Base-by-base conservation (phyloP, 1,140 invertebrate species). In the Vanessa tameamea region DNA sequence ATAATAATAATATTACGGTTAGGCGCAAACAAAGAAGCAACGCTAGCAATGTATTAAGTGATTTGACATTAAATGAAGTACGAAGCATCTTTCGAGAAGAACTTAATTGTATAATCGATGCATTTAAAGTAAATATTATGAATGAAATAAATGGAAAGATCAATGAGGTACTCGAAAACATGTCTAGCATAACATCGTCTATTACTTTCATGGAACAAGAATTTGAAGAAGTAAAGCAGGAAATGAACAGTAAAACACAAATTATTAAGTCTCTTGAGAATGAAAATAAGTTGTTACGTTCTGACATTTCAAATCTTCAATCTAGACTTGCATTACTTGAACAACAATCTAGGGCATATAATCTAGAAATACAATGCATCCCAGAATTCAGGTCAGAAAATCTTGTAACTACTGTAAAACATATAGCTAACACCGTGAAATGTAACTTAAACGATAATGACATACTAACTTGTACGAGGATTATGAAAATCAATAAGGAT, bases 351-450 rank as follows among this genome's bases (percentile, higher is more conserved):
- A 64, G 76, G 15, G 68, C 71, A 7, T 55, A 16, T 51, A 80
- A 78, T 55, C 14, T 81, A 7, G 79, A 81, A 75, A 75, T 81
- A 53, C 77, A 81, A 69, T 78, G 77, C 23, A 48, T 81, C 1
- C 77, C 79, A 15, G 75, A 81, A 64, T 51, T 66, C 26, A 73
- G 55, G 61, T 53, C 47, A 31, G 79, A 81, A 68, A 81, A 81
- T 47, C 13, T 81, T 8, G 14, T 67, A 15, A 66, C 65, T 6
- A 51, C 72, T 14, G 55, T 75, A 13, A 75, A 77, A 55, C 78
- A 79, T 23, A 13, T 79, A 26, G 16, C 63, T 3, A 47, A 37
- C 13, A 37, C 48, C 14, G 50, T 76, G 11, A 64, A 63, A 47
- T 76, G 59, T 37, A 20, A 65, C 7, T 16, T 78, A 47, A 48